Percentiles rank a stretch among this genome's conserved stretches.
Conservation (phyloP, 2,113 vertebrate genomes). For the Toxotes jaculatrix region DNA sequence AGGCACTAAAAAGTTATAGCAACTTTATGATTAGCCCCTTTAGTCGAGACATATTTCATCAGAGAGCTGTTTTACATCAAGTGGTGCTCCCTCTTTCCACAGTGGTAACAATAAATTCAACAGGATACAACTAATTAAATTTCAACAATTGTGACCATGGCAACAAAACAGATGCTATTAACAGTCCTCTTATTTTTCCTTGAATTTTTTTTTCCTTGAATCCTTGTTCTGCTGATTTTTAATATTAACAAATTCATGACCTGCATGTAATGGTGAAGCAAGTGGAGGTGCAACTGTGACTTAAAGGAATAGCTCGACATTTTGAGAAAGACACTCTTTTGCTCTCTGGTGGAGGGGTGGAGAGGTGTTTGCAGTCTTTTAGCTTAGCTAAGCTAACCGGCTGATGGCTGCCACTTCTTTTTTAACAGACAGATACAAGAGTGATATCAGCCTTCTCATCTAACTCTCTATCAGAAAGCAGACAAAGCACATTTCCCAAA, state of each 20-base stretch:
- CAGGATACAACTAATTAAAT: not conserved
- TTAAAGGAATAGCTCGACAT: not conserved
- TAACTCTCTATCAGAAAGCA: not conserved
- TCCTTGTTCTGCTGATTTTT: conserved; percentile 11
- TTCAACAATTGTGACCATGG: not conserved
- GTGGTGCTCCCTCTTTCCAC: not conserved
- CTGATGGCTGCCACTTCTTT: not conserved
- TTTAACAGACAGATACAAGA: not conserved
- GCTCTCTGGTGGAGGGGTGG: not conserved
- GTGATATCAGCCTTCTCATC: not conserved
- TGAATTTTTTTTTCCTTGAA: not conserved
- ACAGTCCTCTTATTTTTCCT: not conserved
- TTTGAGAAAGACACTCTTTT: not conserved
- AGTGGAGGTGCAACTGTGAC: not conserved
- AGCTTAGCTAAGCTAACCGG: not conserved
- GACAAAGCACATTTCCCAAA: not conserved
- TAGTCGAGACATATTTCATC: conserved; percentile 1
- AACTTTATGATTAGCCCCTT: conserved; percentile 18
- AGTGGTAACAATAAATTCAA: not conserved
- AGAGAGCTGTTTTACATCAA: not conserved
- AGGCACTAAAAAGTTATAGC: not conserved
- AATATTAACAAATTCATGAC: too few relatives aligned
- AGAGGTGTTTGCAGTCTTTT: not conserved
- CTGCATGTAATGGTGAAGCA: too few relatives aligned
- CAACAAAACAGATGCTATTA: not conserved